phyloP scores from a whole-genome alignment of 2,113 vertebrate genomes.

The Prinia subflava region DNA sequence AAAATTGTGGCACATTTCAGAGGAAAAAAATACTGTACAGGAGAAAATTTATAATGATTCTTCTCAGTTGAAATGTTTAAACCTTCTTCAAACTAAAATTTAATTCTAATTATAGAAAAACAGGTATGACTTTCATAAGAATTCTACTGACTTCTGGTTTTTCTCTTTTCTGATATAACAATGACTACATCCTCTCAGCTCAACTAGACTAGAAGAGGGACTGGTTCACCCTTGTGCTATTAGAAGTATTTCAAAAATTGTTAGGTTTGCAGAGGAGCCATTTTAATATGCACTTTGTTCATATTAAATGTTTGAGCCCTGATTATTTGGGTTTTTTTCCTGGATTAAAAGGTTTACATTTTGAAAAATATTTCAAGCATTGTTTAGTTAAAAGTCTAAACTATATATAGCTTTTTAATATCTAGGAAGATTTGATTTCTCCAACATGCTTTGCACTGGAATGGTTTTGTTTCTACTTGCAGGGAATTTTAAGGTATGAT shows the following conservation, averaged over 20 bases:
- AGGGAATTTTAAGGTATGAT: not conserved
- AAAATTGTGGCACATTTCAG: not conserved
- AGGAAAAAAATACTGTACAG: not conserved
- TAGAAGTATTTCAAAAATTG: not conserved
- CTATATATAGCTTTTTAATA: not conserved
- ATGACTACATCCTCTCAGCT: not conserved
- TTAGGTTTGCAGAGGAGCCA: not conserved
- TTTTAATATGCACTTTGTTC: not conserved
- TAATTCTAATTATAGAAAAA: not conserved
- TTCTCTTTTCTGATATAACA: not conserved
- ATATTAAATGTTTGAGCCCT: not conserved
- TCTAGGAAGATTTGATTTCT: not conserved
- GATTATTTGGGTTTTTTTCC: not conserved
- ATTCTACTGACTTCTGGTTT: not conserved
- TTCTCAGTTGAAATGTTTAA: not conserved
- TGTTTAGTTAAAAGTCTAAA: not conserved
- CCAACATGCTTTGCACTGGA: not conserved
- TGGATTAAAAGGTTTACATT: not conserved
- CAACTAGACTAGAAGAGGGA: not conserved
- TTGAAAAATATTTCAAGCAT: not conserved
- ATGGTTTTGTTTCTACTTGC: not conserved
- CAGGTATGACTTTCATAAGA: not conserved
- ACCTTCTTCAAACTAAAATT: not conserved
- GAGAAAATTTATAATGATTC: not conserved
- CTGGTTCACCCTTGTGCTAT: not conserved